These are phyloP conservation scores for Drusus annulatus DNA, from an alignment of 1,140 invertebrate species.

Conservation along the genomic window DNA sequence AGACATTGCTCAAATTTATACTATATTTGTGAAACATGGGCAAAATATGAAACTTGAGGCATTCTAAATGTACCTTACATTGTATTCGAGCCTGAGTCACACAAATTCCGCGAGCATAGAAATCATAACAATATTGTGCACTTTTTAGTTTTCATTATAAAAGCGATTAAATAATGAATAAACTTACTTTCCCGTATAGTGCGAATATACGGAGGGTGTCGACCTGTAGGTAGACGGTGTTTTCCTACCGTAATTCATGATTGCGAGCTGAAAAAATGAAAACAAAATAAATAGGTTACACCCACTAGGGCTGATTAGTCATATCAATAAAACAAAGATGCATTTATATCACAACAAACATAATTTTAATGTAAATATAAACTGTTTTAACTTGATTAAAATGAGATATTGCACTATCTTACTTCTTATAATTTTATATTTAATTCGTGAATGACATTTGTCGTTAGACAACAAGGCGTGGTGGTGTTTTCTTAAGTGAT, in stretches of 20 bases:
- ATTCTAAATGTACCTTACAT: too few species aligned
- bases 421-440: conserved; percentile 2
- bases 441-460: conserved; percentile 6
- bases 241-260: conserved; percentile 71
- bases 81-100: too few species aligned
- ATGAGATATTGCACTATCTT: background rate
- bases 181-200: conserved; percentile 79
- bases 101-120: too few species aligned
- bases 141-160: too few species aligned
- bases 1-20: too few species aligned
- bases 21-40: too few species aligned
- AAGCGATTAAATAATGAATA: conserved; percentile 10
- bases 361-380: background rate
- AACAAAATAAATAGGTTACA: conserved; percentile 39
- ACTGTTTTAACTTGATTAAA: background rate
- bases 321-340: background rate
- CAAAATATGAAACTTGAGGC: too few species aligned
- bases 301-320: conserved; percentile 37
- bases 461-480: conserved; percentile 31
- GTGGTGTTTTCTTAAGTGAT: background rate
- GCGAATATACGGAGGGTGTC: conserved; percentile 89
- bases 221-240: conserved; percentile 84
- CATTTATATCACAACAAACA: background rate
- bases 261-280: conserved; percentile 26
- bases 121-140: too few species aligned